Evolutionary conservation across 2,888 invertebrate species (phyloP), one percentile per base, ranked within the genome.

Genomic region (Cecidostiba fungosa): DNA sequence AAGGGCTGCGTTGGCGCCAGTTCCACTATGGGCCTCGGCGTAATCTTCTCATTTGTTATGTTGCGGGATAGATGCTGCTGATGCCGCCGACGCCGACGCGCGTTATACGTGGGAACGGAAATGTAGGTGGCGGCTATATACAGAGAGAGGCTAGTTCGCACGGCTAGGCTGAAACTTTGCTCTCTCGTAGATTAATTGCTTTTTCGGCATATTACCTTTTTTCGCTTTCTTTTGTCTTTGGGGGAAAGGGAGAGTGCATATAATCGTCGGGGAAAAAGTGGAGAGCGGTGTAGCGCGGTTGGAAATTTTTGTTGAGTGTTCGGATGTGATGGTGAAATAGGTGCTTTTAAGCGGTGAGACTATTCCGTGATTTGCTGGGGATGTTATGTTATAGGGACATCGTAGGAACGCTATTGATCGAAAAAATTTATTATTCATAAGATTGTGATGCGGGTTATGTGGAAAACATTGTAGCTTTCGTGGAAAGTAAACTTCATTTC

Each of bases 1-100:
- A 86, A 83, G 79, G 80, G 73, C 83, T 73, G 54, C 29, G 43
- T 16, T 82, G 86, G 86, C 86, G 86, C 86, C 86, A 39, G 29
- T 81, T 59, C n/a, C 47, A 76, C 36, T 32, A 54, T 16, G 69
- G 29, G 26, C 62, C 6, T 54, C 36, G 19, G 72, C 81, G 77
- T n/a, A 50, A 80, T 81, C 66, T 78, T 62, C 86, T 86, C 86
- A 85, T 86, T 86, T 84, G 86, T 86, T 79, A 86, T 23, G 70
- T 76, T 23, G 74, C 36, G 73, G 36, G 70, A n/a, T 66, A 70
- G 70, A 39, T 32, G 39, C 29, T 43, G 54, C 66, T 43, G 77
- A 12, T 32, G 36, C n/a, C 43, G 32, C 32, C 8, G n/a, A 50
- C 29, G 39, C 54, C n/a, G 43, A 43, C 5, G 14, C 16, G 69